These are phyloP conservation scores for Oplegnathus fasciatus DNA, from an alignment of 2,113 vertebrate species.

Conservation along the genomic window DNA sequence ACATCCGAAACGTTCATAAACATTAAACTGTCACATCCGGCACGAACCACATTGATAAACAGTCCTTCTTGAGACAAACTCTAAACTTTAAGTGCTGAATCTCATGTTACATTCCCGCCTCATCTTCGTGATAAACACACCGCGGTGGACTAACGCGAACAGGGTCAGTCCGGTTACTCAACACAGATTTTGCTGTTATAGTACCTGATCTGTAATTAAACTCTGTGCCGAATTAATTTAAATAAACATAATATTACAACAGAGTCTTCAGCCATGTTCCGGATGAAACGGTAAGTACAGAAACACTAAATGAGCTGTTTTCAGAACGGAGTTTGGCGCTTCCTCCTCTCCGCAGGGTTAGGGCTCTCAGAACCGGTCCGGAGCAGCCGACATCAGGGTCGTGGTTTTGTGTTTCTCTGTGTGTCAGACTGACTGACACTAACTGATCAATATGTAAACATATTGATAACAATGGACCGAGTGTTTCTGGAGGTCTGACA, in stretches of 20 bases:
- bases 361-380: no score
- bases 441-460: neutral
- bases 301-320: neutral
- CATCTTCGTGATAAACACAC: neutral
- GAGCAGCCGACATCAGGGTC: no score
- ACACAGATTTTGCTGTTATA: neutral
- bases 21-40: neutral
- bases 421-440: neutral
- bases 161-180: neutral
- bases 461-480: neutral
- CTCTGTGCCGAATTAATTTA: no score
- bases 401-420: neutral
- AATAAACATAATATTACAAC: no score
- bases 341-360: rapidly evolving
- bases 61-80: neutral
- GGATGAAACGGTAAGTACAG: no score
- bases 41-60: no score
- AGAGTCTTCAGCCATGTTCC: neutral
- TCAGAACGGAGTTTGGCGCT: neutral
- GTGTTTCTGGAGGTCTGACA: neutral
- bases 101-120: neutral
- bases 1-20: neutral
- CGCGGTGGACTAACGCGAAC: neutral
- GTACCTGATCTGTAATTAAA: neutral
- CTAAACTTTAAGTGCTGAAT: neutral